These are phyloP conservation scores for Rhagoletis zephyria DNA, from an alignment of 1,140 invertebrate species.

Conservation along the genomic window DNA sequence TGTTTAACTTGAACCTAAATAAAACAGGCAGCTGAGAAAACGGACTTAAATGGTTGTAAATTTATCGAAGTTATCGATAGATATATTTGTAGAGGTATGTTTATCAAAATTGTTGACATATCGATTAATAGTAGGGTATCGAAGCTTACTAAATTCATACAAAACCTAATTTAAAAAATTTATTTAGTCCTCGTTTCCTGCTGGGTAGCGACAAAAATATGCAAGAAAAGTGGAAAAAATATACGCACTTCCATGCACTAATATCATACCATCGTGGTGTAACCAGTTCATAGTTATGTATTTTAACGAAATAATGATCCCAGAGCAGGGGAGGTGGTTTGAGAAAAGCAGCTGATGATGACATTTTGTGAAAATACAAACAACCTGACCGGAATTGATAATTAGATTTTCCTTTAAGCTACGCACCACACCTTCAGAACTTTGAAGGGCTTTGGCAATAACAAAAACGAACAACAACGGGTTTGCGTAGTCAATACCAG, in stretches of 20 bases:
- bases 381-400: conserved; percentile 65
- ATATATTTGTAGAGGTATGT: too few relatives aligned
- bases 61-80: too few relatives aligned
- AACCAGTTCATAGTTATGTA: conserved; percentile 9
- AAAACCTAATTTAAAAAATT: too few relatives aligned
- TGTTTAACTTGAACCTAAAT: too few relatives aligned
- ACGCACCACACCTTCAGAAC: not conserved
- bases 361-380: conserved; percentile 54
- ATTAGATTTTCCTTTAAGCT: conserved; percentile 58
- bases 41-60: too few relatives aligned
- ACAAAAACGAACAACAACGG: not conserved
- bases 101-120: too few relatives aligned
- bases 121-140: too few relatives aligned
- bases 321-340: not conserved
- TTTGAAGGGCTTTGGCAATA: not conserved
- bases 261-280: too few relatives aligned
- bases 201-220: too few relatives aligned
- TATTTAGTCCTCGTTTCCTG: too few relatives aligned
- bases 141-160: too few relatives aligned
- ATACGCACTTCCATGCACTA: not conserved
- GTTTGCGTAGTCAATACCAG: not conserved
- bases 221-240: not conserved
- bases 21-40: too few relatives aligned
- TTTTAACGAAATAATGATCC: conserved; percentile 22
- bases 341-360: conserved; percentile 47